phyloP scores from a whole-genome alignment of 2,113 vertebrate species.

The Motacilla alba region DNA sequence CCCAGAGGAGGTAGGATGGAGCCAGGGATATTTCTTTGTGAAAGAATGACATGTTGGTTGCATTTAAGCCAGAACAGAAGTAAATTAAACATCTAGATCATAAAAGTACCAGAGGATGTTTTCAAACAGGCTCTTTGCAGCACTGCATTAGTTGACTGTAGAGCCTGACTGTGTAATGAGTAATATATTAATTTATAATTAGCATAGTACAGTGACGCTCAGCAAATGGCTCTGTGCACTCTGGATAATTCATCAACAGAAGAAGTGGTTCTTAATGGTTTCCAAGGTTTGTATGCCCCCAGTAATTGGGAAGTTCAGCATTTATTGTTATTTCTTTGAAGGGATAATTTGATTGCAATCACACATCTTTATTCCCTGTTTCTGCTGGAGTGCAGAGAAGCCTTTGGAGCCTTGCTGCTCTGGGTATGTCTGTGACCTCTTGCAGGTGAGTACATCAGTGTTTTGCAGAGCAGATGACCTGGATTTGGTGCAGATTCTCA shows the following conservation, averaged over 20 bases:
- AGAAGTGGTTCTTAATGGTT: constrained; percentile 52
- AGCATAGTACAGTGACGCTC: constrained; percentile 56
- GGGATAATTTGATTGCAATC: constrained; percentile 30
- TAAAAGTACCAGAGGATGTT: constrained; percentile 41
- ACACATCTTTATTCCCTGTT: not conserved
- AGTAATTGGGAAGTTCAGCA: constrained; percentile 46
- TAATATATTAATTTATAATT: constrained; percentile 74
- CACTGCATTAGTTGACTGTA: constrained; percentile 48
- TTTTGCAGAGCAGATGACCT: not conserved
- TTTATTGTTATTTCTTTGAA: constrained; percentile 56
- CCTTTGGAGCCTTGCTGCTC: not conserved
- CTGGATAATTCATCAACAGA: constrained; percentile 57
- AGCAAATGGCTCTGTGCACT: constrained; percentile 51
- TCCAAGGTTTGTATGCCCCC: constrained; percentile 47
- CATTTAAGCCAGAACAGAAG: constrained; percentile 38
- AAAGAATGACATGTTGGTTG: not conserved
- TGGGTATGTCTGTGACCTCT: not conserved
- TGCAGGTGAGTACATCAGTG: not conserved
- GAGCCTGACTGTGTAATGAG: constrained; percentile 60
- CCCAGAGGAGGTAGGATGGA: not conserved
- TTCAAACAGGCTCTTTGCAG: constrained; percentile 39
- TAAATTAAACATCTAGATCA: constrained; percentile 57
- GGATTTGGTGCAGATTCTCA: not conserved
- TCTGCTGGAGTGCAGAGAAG: not conserved
- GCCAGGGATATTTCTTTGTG: not conserved